Percentiles rank a stretch among this genome's conserved stretches.
phyloP scores from a whole-genome alignment of 2,888 invertebrate species.

The Cephus sareptanus region DNA sequence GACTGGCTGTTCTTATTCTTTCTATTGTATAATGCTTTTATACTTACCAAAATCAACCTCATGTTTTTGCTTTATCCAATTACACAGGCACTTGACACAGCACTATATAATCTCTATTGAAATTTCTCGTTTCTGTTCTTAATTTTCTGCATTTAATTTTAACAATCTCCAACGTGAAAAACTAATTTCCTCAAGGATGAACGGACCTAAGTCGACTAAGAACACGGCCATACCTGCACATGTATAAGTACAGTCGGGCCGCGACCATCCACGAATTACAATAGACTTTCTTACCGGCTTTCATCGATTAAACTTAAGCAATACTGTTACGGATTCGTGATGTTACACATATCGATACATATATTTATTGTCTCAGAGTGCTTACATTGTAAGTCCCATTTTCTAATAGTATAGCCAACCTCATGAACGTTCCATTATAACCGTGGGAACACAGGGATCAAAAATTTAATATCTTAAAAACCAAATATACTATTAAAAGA shows the following conservation, averaged over 20 bases:
- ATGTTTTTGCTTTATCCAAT: slow-evolving; percentile 34
- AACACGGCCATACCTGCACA: slow-evolving; percentile 59
- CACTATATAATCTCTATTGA: slow-evolving; percentile 24
- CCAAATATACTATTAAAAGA: no score
- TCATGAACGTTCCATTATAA: no score
- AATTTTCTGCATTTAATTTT: slow-evolving; percentile 33
- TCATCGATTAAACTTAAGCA: slow-evolving; percentile 63
- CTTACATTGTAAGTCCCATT: background rate
- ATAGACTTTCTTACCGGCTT: slow-evolving; percentile 66
- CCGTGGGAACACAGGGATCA: no score
- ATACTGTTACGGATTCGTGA: slow-evolving; percentile 60
- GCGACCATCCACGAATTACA: slow-evolving; percentile 65
- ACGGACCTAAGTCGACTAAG: slow-evolving; percentile 58
- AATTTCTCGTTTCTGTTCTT: background rate
- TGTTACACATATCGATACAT: slow-evolving; percentile 51
- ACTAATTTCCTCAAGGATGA: slow-evolving; percentile 35
- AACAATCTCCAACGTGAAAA: slow-evolving; percentile 30
- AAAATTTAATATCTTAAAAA: no score
- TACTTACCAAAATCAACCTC: slow-evolving; percentile 47
- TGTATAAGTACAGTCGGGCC: slow-evolving; percentile 65
- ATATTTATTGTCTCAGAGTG: slow-evolving; percentile 12
- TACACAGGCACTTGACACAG: slow-evolving; percentile 38
- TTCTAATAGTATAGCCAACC: background rate
- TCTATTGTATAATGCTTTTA: background rate
- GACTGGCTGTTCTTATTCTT: background rate